A percentile compares a stretch with the other conserved stretches of the same genome.
phyloP scores from a whole-genome alignment of 2,888 invertebrate genomes.

The Dasypolia templi region DNA sequence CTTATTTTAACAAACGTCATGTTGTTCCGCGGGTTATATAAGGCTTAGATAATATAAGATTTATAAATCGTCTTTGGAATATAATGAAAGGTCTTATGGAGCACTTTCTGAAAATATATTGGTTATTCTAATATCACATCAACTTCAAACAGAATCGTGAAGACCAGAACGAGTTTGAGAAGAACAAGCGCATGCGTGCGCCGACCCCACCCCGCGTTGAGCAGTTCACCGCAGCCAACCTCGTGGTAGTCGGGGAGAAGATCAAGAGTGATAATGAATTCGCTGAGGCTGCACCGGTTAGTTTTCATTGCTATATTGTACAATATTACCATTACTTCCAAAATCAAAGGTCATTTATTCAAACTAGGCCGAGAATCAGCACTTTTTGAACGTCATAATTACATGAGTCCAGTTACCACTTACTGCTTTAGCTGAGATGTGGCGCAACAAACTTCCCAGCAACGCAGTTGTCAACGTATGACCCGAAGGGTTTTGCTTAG shows the following conservation, averaged over 20 bases:
- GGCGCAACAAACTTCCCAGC: no score
- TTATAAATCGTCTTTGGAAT: no score
- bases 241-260: conserved; percentile 95
- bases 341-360: not conserved
- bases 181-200: conserved; percentile 93
- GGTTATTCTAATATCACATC: not conserved
- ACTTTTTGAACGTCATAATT: not conserved
- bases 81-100: no score
- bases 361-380: no score
- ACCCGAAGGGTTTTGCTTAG: not conserved
- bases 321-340: not conserved
- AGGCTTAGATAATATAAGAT: no score
- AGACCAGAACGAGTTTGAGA: conserved; percentile 97
- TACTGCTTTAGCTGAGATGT: not conserved
- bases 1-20: not conserved
- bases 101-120: no score
- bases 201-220: conserved; percentile 96
- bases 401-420: not conserved
- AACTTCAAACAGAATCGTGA: conserved; percentile 92
- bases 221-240: conserved; percentile 93
- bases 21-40: no score
- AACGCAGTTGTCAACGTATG: not conserved
- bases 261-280: conserved; percentile 97
- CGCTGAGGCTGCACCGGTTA: conserved; percentile 94
- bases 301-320: conserved; percentile 49